Conservation (phyloP, 1,140 invertebrate genomes). For the Drosophila erecta region DNA sequence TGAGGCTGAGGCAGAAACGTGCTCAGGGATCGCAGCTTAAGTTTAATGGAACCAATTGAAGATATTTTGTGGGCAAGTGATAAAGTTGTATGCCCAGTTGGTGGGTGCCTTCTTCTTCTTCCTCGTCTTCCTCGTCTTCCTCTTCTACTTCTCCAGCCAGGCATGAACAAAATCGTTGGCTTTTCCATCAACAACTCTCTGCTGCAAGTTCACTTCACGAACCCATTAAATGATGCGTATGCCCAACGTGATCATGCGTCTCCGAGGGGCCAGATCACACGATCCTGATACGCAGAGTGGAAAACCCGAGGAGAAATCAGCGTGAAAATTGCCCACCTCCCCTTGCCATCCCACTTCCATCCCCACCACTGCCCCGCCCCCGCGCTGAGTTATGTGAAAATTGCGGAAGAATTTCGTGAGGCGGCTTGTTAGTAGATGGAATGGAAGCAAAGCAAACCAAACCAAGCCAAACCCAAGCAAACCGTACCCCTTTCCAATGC, state of each 20-base stretch:
- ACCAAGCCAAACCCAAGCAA: neutral
- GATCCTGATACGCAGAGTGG: slow-evolving; percentile 60
- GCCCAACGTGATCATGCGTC: slow-evolving; percentile 73
- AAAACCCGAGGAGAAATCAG: slow-evolving; percentile 36
- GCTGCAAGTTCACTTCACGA: slow-evolving; percentile 52
- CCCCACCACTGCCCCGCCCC: neutral
- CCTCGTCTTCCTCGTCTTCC: neutral
- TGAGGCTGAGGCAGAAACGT: slow-evolving; percentile 46
- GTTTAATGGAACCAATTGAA: slow-evolving; percentile 83
- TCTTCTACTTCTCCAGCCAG: neutral
- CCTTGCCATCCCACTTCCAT: neutral
- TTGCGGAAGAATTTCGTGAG: slow-evolving; percentile 59
- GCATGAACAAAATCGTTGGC: neutral
- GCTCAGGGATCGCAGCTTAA: slow-evolving; percentile 67
- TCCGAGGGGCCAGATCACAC: slow-evolving; percentile 56
- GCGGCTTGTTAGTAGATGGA: slow-evolving; percentile 55
- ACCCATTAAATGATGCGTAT: slow-evolving; percentile 80
- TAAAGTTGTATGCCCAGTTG: slow-evolving; percentile 80
- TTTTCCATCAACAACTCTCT: slow-evolving; percentile 68
- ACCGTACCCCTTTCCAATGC: too few relatives aligned
- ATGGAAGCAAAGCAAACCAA: slow-evolving; percentile 1
- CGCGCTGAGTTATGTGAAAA: slow-evolving; percentile 49
- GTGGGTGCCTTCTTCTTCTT: slow-evolving; percentile 44
- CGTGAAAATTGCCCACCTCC: slow-evolving; percentile 55
- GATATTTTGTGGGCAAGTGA: slow-evolving; percentile 82